phyloP scores from a whole-genome alignment of 2,888 invertebrate species.

The Meganola albula region DNA sequence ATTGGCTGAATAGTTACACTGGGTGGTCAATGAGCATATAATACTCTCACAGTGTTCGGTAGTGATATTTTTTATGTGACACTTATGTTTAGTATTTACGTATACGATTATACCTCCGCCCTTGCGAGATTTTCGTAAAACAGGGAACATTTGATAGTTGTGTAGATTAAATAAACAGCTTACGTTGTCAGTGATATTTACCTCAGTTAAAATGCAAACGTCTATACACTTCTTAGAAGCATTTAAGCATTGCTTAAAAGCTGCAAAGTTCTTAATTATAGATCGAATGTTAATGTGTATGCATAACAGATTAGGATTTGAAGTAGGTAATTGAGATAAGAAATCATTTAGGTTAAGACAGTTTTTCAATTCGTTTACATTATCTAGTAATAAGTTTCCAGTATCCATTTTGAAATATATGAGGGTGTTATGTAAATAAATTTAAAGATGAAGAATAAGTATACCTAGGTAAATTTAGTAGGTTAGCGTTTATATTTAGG shows the following conservation, averaged over 20 bases:
- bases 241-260: not conserved
- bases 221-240: no score
- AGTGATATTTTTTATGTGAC: not conserved
- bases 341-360: not conserved
- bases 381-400: not conserved
- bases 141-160: no score
- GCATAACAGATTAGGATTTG: not conserved
- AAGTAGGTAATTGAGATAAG: no score
- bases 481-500: not conserved
- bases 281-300: not conserved
- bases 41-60: not conserved
- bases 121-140: no score
- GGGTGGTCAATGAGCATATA: not conserved
- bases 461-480: not conserved
- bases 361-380: not conserved
- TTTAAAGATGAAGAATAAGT: no score
- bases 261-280: not conserved
- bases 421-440: no score
- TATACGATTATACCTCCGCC: no score
- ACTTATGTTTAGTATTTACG: no score
- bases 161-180: not conserved
- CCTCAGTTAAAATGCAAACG: not conserved
- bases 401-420: no score
- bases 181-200: constrained; percentile 1
- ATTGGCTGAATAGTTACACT: no score